Base-by-base conservation (phyloP, 2,888 invertebrate species). In the Tromatobia lineatoria region DNA sequence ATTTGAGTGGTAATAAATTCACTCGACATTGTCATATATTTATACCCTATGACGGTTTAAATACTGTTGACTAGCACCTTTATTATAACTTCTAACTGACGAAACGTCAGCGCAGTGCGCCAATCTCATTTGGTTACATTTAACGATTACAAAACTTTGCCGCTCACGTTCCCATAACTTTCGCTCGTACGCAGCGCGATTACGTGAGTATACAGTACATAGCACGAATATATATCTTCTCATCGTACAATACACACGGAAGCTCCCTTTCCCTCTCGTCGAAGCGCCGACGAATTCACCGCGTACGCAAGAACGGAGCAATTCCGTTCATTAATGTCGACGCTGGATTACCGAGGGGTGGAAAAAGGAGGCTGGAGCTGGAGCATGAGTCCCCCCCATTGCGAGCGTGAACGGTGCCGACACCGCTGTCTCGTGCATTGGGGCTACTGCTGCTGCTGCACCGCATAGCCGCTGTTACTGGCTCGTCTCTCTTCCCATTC, bases 261-360 rank as follows among this genome's bases (percentile, higher is more conserved):
- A 64, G 54, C 47, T 50, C 25, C 23, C 54, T 47, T 61, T 69
- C 47, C 18, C 38, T 38, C 54, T 61, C 47, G 57, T 64, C 20
- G 38, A 71, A 52, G 57, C 64, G 70, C 42, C 74, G 61, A 70
- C 66, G 82, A 70, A 70, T 64, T 57, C 69, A 74, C 54, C 71
- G 73, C 67, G 73, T 70, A 59, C 45, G 75, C 69, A 78, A 86
- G 85, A 85, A 77, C 82, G 64, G 73, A 76, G 75, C 71, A 78
- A 82, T 78, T 84, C 71, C 71, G 83, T 87, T 86, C 82, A 82
- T 86, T 80, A 86, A 81, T 80, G 83, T 83, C 79, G 82, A 78
- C 82, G 83, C 57, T 66, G 81, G 75, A 86, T 86, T 86, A 86
- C 78, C 66, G 47, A 71, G 78, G 83, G 82, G 29, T 73, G 73